Percentiles rank a stretch among this genome's conserved stretches.
phyloP scores from a whole-genome alignment of 1,140 invertebrate species.

The Macrobrachium rosenbergii region DNA sequence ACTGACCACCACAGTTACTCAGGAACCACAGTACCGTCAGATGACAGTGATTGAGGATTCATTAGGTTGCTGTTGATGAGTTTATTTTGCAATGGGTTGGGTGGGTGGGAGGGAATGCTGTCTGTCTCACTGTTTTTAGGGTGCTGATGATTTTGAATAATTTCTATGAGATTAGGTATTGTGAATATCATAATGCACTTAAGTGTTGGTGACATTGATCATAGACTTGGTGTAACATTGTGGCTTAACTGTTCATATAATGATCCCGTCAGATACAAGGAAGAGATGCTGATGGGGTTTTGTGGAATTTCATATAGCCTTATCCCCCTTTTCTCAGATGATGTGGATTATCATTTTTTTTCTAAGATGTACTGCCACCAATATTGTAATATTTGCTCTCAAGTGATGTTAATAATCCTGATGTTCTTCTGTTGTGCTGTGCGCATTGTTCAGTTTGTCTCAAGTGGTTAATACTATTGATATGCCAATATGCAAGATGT shows the following conservation, averaged over 20 bases:
- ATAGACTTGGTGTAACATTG: too few species aligned
- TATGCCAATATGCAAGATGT: slow-evolving; percentile 22
- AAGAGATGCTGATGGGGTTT: too few species aligned
- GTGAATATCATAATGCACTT: neutral
- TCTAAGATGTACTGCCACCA: neutral
- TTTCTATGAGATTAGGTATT: neutral
- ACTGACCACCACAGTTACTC: slow-evolving; percentile 24
- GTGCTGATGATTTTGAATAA: slow-evolving; percentile 17
- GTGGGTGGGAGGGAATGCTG: neutral
- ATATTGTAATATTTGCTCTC: slow-evolving; percentile 26
- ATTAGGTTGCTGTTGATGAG: slow-evolving; percentile 10
- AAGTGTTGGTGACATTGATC: too few species aligned
- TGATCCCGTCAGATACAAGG: too few species aligned
- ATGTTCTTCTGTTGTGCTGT: neutral
- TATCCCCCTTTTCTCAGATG: neutral
- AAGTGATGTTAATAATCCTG: slow-evolving; percentile 27
- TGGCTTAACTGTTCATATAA: too few species aligned
- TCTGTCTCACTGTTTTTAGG: slow-evolving; percentile 22
- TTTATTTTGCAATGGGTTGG: too few species aligned
- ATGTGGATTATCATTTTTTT: neutral
- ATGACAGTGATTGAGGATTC: slow-evolving; percentile 16
- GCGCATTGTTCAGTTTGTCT: slow-evolving; percentile 14
- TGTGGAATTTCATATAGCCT: too few species aligned
- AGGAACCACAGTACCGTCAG: slow-evolving; percentile 15
- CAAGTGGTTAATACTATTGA: slow-evolving; percentile 15